Evolutionary conservation across 2,888 invertebrate genomes (phyloP).

Genomic region (Ophioninae sp.): DNA sequence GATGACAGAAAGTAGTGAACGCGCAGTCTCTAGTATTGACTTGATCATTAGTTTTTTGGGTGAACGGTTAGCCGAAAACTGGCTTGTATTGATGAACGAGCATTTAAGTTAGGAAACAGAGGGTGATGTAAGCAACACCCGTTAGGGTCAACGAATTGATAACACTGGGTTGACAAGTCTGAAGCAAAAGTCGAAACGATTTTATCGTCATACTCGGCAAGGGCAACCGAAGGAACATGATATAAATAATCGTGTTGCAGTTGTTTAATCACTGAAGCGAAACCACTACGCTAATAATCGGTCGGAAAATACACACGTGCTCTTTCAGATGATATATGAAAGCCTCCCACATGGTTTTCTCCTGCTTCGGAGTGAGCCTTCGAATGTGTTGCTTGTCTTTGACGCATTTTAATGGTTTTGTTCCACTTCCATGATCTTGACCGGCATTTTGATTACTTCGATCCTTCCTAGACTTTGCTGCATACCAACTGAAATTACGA

Average conservation of each 20-base stretch:
- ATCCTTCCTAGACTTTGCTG: constrained; percentile 64
- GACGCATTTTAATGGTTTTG: constrained; percentile 9
- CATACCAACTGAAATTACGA: constrained; percentile 67
- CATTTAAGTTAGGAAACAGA: too few species aligned
- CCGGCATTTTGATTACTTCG: constrained; percentile 38
- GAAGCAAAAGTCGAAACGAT: neutral
- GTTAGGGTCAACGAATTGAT: too few species aligned
- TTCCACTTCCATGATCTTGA: constrained; percentile 33
- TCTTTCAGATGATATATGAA: constrained; percentile 91
- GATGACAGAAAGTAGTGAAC: too few species aligned
- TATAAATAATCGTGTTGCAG: too few species aligned
- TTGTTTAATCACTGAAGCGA: neutral
- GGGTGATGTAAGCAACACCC: too few species aligned
- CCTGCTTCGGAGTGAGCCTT: constrained; percentile 84
- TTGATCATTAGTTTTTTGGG: too few species aligned
- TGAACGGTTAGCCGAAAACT: too few species aligned
- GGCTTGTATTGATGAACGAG: too few species aligned
- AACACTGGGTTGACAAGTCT: too few species aligned
- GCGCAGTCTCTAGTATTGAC: too few species aligned
- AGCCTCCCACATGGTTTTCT: constrained; percentile 91
- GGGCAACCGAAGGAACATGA: neutral
- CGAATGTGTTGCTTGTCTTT: constrained; percentile 49
- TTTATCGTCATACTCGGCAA: too few species aligned
- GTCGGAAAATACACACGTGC: constrained; percentile 79
- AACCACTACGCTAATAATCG: neutral